A percentile compares a stretch with the other conserved stretches of the same genome.
phyloP scores from a whole-genome alignment of 2,888 invertebrate genomes.

The Epirrhoe tristata region DNA sequence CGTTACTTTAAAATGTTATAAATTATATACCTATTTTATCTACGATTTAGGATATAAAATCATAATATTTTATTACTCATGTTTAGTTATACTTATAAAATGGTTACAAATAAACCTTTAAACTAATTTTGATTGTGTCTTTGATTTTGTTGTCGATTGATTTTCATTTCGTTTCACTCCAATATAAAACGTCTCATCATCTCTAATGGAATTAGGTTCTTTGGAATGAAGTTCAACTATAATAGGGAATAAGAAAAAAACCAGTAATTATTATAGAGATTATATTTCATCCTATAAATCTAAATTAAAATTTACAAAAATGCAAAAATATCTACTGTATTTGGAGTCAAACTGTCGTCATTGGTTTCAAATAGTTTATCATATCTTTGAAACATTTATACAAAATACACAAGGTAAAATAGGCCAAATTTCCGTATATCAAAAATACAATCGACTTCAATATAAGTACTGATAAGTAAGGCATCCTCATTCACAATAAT shows the following conservation, averaged over 20 bases:
- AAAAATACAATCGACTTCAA: constrained; percentile 8
- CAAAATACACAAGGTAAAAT: constrained; percentile 5
- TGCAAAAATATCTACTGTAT: constrained; percentile 39
- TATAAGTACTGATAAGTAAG: not conserved
- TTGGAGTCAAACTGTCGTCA: constrained; percentile 18
- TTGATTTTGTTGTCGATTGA: no score
- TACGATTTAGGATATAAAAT: constrained; percentile 25
- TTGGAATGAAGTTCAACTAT: no score
- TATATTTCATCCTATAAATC: constrained; percentile 25
- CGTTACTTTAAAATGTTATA: constrained; percentile 39
- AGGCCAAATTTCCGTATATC: not conserved
- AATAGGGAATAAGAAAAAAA: constrained; percentile 1
- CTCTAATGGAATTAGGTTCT: no score
- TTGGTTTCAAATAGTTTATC: constrained; percentile 18
- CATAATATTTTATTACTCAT: constrained; percentile 38
- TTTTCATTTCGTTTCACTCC: no score
- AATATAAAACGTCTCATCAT: no score
- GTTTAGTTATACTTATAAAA: constrained; percentile 36
- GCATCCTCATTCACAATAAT: not conserved
- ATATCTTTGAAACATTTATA: constrained; percentile 16
- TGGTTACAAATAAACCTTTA: constrained; percentile 39
- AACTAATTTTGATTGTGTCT: constrained; percentile 24
- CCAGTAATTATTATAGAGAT: constrained; percentile 9
- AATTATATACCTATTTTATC: constrained; percentile 34
- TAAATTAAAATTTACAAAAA: constrained; percentile 35